Evolutionary conservation across 2,888 invertebrate genomes (phyloP).

Genomic region (Lingula anatina): DNA sequence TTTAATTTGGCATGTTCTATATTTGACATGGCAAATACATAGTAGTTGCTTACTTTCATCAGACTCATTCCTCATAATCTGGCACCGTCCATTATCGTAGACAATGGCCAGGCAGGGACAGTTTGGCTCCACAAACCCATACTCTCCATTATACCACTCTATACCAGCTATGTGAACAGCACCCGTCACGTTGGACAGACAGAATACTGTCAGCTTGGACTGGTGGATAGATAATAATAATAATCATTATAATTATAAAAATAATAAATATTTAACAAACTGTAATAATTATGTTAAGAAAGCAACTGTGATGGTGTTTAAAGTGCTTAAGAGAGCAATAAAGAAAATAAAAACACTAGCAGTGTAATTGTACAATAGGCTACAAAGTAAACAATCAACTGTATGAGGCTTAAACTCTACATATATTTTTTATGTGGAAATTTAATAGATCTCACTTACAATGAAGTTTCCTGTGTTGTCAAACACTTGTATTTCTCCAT

Average conservation of each 20-base stretch:
- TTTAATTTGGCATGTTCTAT: too few relatives aligned
- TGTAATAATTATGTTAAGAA: too few relatives aligned
- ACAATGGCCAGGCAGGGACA: constrained; percentile 73
- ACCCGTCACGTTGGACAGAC: constrained; percentile 55
- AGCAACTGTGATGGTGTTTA: too few relatives aligned
- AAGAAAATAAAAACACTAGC: too few relatives aligned
- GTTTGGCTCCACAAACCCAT: constrained; percentile 64
- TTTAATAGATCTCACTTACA: constrained; percentile 50
- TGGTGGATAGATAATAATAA: constrained; percentile 58
- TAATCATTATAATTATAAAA: too few relatives aligned
- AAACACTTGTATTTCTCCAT: constrained; percentile 90
- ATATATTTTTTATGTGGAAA: too few relatives aligned
- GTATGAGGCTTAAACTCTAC: too few relatives aligned
- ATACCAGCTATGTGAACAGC: constrained; percentile 68
- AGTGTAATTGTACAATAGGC: too few relatives aligned
- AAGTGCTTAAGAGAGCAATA: too few relatives aligned
- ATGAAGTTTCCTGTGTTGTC: constrained; percentile 79
- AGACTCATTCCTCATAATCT: constrained; percentile 82
- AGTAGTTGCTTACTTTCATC: constrained; percentile 67
- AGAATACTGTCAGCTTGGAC: constrained; percentile 69
- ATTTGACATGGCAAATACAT: too few relatives aligned
- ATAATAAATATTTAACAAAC: too few relatives aligned
- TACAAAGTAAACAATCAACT: too few relatives aligned
- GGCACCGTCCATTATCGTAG: constrained; percentile 79
- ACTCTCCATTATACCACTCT: constrained; percentile 80